Evolutionary conservation across 2,888 invertebrate genomes (phyloP).

Genomic region (Aphodius sticticus): DNA sequence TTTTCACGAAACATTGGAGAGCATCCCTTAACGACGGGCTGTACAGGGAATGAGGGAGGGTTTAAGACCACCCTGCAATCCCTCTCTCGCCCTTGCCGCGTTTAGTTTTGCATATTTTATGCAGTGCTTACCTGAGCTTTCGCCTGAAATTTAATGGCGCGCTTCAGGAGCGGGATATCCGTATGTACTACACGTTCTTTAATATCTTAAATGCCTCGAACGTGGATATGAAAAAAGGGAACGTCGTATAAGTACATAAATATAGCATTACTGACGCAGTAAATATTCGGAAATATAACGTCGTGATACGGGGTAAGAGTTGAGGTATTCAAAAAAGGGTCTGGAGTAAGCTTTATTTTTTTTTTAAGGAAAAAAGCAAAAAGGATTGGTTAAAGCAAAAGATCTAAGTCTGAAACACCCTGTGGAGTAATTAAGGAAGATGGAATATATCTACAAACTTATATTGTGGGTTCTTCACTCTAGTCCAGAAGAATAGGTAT

Average conservation of each 20-base stretch:
- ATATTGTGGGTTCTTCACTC: too few species aligned
- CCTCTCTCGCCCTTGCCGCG: not conserved
- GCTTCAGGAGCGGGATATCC: not conserved
- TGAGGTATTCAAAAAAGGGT: too few species aligned
- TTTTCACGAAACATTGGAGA: not conserved
- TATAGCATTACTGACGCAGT: not conserved
- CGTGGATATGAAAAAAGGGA: not conserved
- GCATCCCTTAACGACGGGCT: not conserved
- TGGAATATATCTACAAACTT: too few species aligned
- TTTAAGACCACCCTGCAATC: not conserved
- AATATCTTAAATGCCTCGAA: not conserved
- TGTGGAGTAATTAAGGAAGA: too few species aligned
- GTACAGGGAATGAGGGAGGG: not conserved
- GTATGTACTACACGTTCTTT: not conserved
- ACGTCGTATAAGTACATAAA: slow-evolving; percentile 4
- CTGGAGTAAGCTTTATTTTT: too few species aligned
- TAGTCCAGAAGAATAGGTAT: too few species aligned
- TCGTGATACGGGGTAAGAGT: too few species aligned
- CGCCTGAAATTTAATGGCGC: slow-evolving; percentile 4
- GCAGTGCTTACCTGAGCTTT: not conserved
- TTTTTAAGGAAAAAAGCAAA: too few species aligned
- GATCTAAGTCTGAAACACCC: too few species aligned
- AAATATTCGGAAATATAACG: too few species aligned
- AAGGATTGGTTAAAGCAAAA: too few species aligned
- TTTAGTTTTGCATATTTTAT: slow-evolving; percentile 4